Percentiles rank a stretch among this genome's conserved stretches.
These are phyloP conservation scores for Macquaria australasica DNA, from an alignment of 2,113 vertebrate genomes.

Conservation along the genomic window DNA sequence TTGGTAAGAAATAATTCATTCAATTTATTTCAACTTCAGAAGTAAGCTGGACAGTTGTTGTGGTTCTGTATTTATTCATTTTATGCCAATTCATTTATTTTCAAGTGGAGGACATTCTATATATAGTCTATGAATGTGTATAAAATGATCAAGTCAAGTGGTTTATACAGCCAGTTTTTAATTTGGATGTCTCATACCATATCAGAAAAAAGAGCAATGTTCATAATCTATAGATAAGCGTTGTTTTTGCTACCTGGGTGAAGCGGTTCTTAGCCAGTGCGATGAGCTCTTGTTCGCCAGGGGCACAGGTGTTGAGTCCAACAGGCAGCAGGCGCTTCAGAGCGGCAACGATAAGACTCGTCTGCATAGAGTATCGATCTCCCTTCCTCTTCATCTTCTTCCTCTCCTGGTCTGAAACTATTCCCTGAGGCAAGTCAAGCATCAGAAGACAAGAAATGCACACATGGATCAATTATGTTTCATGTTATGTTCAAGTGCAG, in stretches of 20 bases:
- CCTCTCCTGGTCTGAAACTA: conserved; percentile 95
- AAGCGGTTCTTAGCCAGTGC: conserved; percentile 93
- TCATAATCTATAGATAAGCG: background rate
- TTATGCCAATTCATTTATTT: too few species aligned
- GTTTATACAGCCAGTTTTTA: background rate
- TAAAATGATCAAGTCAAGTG: background rate
- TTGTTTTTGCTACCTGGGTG: conserved; percentile 83
- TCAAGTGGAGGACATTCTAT: too few species aligned
- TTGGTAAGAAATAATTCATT: too few species aligned
- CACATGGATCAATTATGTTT: background rate
- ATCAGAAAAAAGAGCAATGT: background rate
- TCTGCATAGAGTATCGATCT: conserved; percentile 94
- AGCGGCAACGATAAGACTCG: conserved; percentile 94
- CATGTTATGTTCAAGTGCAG: background rate
- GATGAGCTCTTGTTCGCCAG: conserved; percentile 96
- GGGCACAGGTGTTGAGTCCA: conserved; percentile 94
- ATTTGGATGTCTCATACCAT: background rate
- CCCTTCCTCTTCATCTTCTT: conserved; percentile 96
- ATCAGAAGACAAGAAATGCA: conserved; percentile 12
- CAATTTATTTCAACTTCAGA: too few species aligned
- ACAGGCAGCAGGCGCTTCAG: conserved; percentile 94
- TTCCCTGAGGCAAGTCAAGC: conserved; percentile 82
- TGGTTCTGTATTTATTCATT: too few species aligned
- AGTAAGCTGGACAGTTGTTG: too few species aligned
- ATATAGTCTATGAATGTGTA: background rate